Base-by-base conservation (phyloP, 2,888 invertebrate species). In the Dynastes hyllus region DNA sequence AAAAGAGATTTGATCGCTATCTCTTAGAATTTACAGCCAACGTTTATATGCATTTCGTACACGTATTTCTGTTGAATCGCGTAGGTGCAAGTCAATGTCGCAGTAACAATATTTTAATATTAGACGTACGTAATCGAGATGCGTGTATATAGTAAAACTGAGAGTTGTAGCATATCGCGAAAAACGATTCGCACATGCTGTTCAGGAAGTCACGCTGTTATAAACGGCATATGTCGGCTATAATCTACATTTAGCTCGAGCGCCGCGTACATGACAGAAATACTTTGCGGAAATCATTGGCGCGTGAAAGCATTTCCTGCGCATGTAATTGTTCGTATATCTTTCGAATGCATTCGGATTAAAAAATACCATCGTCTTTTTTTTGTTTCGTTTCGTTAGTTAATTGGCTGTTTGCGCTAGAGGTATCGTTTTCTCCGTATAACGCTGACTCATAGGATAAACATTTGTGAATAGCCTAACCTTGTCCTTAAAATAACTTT, bases 291-390 rank as follows among this genome's bases (percentile, higher is more conserved):
- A 61, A 73, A 61, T 32, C 61, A 61, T 61, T 61, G 58, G 73
- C 61, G 73, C 73, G 73, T 73, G 73, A 61, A 73, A 73, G 73
- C 73, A 73, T 61, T 73, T 73, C 73, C 73, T 73, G 73, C 53
- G 37, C 58, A 58, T 27, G 58, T 73, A 73, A 45, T 73, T 73
- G 58, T 71, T n/a, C 73, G 27, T 51, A 16, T 50, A 73, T 73
- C 73, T 61, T 27, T 40, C 61, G 73, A 73, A 73, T 73, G 73
- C 40, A 37, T 40, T 61, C 61, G 16, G 73, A 73, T 73, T 53
- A 53, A 73, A 55, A 73, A 73, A 58, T 73, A 16, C 22, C 22
- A 45, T 69, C 50, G 58, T 11, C 40, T 37, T 58, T 73, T 11
- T 69, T 51, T 11, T 50, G 5, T 37, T 69, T 29, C 27, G n/a